phyloP scores from a whole-genome alignment of 2,888 invertebrate species.

The Salpingus planirostris region DNA sequence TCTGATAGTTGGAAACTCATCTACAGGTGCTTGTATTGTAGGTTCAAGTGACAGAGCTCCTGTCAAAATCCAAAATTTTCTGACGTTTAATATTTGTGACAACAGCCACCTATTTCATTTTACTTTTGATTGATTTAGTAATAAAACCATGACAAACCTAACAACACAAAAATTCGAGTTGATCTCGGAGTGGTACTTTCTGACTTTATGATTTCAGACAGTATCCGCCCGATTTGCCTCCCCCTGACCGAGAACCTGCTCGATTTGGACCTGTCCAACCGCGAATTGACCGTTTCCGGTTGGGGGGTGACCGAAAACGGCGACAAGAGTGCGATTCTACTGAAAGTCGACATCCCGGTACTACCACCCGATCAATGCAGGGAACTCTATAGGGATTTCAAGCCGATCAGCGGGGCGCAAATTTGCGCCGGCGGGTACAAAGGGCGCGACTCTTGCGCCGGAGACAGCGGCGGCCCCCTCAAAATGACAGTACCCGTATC shows the following conservation, averaged over 20 bases:
- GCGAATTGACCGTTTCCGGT: constrained; percentile 48
- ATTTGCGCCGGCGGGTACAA: constrained; percentile 53
- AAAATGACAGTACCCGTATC: constrained; percentile 33
- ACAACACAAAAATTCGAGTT: too few relatives aligned
- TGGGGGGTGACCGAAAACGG: constrained; percentile 60
- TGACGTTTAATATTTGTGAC: too few relatives aligned
- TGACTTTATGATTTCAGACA: too few relatives aligned
- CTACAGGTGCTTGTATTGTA: too few relatives aligned
- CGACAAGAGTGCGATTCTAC: constrained; percentile 25
- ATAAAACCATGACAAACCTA: too few relatives aligned
- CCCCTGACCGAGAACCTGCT: constrained; percentile 32
- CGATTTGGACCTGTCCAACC: constrained; percentile 12
- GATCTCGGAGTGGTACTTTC: too few relatives aligned
- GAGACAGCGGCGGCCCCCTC: constrained; percentile 60
- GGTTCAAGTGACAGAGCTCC: too few relatives aligned
- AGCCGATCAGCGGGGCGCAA: constrained; percentile 32
- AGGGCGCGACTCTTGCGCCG: constrained; percentile 51
- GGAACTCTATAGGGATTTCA: constrained; percentile 22
- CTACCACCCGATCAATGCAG: constrained; percentile 33
- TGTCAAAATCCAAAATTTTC: too few relatives aligned
- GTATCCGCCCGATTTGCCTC: constrained; percentile 42
- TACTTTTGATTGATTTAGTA: too few relatives aligned
- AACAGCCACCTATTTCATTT: too few relatives aligned
- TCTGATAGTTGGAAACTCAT: too few relatives aligned
- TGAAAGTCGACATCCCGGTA: constrained; percentile 37